Percentiles rank a stretch among this genome's conserved stretches.
Conservation (phyloP, 2,888 invertebrate genomes). For the Orthonychiurus folsomi region DNA sequence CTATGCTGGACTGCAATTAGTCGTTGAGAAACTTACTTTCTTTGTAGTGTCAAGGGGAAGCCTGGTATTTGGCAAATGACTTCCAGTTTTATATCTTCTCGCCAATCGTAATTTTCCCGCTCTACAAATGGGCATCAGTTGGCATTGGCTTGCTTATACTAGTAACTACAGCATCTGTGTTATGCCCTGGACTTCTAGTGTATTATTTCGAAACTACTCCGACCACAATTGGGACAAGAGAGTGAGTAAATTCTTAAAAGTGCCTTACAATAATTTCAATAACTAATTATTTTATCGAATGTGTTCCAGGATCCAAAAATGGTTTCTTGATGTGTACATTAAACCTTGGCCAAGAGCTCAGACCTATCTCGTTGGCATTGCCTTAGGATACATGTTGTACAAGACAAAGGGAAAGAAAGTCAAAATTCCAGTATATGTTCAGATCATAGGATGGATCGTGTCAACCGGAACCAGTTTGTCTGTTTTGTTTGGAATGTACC, state of each 20-base stretch:
- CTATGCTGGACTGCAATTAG: not conserved
- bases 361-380: conserved; percentile 40
- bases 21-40: not conserved
- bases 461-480: conserved; percentile 24
- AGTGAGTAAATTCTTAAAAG: conserved; percentile 11
- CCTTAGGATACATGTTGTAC: conserved; percentile 35
- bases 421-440: conserved; percentile 11
- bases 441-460: conserved; percentile 22
- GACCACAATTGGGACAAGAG: conserved; percentile 16
- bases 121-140: conserved; percentile 21
- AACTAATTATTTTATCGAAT: conserved; percentile 5
- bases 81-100: conserved; percentile 29
- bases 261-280: not conserved
- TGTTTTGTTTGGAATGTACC: conserved; percentile 25
- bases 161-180: conserved; percentile 7
- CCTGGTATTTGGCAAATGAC: conserved; percentile 31
- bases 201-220: conserved; percentile 12
- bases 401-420: conserved; percentile 25
- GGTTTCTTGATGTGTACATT: conserved; percentile 30
- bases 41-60: conserved; percentile 28
- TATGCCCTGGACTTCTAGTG: conserved; percentile 12
- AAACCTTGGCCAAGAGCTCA: conserved; percentile 38
- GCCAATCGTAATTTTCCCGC: conserved; percentile 26
- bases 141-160: conserved; percentile 18
- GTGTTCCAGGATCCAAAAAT: conserved; percentile 9